A percentile compares a stretch with the other conserved stretches of the same genome.
These are phyloP conservation scores for Zonitis immaculata DNA, from an alignment of 2,888 invertebrate genomes.

Conservation along the genomic window DNA sequence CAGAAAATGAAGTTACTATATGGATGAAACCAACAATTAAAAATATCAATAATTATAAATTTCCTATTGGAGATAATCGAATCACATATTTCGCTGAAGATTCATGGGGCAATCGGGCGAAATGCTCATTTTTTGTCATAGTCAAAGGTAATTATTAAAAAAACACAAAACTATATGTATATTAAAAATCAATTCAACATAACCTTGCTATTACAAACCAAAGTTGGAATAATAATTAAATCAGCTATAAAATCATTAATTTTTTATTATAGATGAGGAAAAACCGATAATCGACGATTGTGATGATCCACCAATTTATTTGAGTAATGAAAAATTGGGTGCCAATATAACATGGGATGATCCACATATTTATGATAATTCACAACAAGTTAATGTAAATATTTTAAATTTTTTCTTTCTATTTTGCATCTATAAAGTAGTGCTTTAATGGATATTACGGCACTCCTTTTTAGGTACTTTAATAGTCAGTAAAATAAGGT, in stretches of 20 bases:
- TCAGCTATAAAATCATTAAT: too few relatives aligned
- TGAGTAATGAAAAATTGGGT: slow-evolving; percentile 37
- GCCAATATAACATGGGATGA: slow-evolving; percentile 57
- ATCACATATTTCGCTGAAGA: slow-evolving; percentile 63
- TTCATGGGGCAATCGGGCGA: slow-evolving; percentile 55
- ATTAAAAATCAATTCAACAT: too few relatives aligned
- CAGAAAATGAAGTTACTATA: slow-evolving; percentile 51
- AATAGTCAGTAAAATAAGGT: too few relatives aligned
- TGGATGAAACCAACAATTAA: slow-evolving; percentile 58
- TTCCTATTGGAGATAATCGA: slow-evolving; percentile 55
- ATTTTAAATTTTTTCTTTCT: too few relatives aligned
- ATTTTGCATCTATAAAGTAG: too few relatives aligned
- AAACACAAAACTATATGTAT: too few relatives aligned
- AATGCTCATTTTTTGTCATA: slow-evolving; percentile 57
- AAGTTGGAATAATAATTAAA: too few relatives aligned
- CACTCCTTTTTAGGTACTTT: too few relatives aligned
- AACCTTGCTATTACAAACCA: too few relatives aligned
- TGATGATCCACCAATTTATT: slow-evolving; percentile 53
- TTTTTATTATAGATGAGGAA: slow-evolving; percentile 52
- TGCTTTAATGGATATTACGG: too few relatives aligned
- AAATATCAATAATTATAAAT: slow-evolving; percentile 46
- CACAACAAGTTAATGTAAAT: slow-evolving; percentile 39
- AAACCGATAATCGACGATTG: slow-evolving; percentile 58
- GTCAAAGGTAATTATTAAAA: slow-evolving; percentile 53
- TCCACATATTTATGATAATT: slow-evolving; percentile 58